Evolutionary conservation across 2,113 vertebrate species (phyloP).

Genomic region (Sapajus apella): DNA sequence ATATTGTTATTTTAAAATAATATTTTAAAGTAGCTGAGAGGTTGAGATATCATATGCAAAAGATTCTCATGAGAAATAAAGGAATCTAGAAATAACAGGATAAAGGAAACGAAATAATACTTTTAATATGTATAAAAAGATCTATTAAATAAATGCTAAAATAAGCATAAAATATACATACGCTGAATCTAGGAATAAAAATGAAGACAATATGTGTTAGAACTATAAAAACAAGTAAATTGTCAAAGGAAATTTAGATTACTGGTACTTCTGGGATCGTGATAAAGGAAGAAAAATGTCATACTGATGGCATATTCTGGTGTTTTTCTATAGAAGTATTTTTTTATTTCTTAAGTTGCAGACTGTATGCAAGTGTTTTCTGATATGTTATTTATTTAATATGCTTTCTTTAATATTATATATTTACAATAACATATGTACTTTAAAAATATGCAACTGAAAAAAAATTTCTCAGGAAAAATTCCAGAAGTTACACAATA

Average conservation of each 20-base stretch:
- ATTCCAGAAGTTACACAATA: not conserved
- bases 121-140: not conserved
- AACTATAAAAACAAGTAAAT: not conserved
- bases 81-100: not conserved
- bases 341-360: not conserved
- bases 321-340: not conserved
- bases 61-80: not conserved
- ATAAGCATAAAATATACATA: not conserved
- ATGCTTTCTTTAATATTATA: not conserved
- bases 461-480: not conserved
- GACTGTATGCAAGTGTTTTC: not conserved
- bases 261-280: too few relatives aligned
- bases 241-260: not conserved
- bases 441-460: not conserved
- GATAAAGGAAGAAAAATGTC: not conserved
- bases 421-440: not conserved
- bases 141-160: not conserved
- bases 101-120: not conserved
- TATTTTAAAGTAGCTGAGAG: not conserved
- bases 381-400: not conserved
- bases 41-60: not conserved
- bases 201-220: too few relatives aligned
- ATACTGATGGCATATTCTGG: not conserved
- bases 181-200: not conserved
- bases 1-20: not conserved